phyloP scores from a whole-genome alignment of 2,888 invertebrate species.

The Celastrina argiolus region DNA sequence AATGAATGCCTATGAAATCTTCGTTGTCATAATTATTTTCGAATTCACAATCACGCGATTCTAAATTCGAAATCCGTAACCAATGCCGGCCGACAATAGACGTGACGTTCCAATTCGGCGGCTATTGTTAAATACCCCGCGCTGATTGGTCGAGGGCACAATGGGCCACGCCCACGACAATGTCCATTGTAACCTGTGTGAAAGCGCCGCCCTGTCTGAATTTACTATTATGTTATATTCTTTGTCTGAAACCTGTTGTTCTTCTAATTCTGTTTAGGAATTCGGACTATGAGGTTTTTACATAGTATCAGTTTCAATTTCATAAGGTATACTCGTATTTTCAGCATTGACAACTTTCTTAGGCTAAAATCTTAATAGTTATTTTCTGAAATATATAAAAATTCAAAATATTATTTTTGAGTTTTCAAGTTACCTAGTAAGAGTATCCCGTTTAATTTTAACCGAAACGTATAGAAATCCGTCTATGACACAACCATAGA shows the following conservation, averaged over 20 bases:
- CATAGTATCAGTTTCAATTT: no score
- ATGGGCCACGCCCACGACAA: slow-evolving; percentile 73
- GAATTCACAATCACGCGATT: slow-evolving; percentile 20
- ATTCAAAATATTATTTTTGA: no score
- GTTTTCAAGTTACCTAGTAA: no score
- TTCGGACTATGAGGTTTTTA: no score
- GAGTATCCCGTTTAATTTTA: no score
- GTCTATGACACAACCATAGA: no score
- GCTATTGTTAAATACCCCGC: slow-evolving; percentile 67
- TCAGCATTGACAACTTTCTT: no score
- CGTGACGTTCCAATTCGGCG: slow-evolving; percentile 67
- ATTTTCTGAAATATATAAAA: no score
- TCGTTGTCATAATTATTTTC: neutral
- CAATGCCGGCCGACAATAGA: slow-evolving; percentile 69
- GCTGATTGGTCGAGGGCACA: slow-evolving; percentile 66
- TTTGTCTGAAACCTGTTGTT: slow-evolving; percentile 13
- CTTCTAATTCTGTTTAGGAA: neutral
- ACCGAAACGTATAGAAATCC: no score
- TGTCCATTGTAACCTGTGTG: slow-evolving; percentile 65
- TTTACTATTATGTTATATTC: slow-evolving; percentile 14
- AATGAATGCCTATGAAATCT: no score
- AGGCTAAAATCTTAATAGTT: no score
- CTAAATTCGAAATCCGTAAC: slow-evolving; percentile 44
- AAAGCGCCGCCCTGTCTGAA: slow-evolving; percentile 51
- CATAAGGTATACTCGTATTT: no score